phyloP scores from a whole-genome alignment of 2,888 invertebrate species.

The Ypsolopha sequella region DNA sequence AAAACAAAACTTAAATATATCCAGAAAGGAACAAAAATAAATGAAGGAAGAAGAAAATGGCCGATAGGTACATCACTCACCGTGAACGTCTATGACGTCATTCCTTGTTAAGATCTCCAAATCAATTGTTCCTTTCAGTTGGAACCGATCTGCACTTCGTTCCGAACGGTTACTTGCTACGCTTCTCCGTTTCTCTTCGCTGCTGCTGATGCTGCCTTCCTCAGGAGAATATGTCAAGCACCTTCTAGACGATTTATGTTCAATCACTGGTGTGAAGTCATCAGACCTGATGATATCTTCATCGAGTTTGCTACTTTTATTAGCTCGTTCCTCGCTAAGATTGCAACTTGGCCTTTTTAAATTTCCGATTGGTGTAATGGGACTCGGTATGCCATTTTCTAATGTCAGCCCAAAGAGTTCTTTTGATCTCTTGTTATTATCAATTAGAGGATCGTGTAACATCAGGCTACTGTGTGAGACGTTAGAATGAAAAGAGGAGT shows the following conservation, averaged over 20 bases:
- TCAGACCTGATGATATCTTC: conserved; percentile 51
- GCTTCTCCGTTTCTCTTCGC: conserved; percentile 65
- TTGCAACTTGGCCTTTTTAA: conserved; percentile 52
- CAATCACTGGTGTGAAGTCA: conserved; percentile 53
- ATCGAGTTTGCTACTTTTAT: conserved; percentile 64
- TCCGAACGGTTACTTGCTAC: conserved; percentile 59
- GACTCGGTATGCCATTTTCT: conserved; percentile 65
- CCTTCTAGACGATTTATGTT: conserved; percentile 62
- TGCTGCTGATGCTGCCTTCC: conserved; percentile 58
- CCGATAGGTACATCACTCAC: conserved; percentile 73
- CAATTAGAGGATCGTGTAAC: conserved; percentile 26
- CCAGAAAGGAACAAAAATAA: conserved; percentile 10
- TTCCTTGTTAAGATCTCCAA: conserved; percentile 70
- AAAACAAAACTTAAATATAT: conserved; percentile 2
- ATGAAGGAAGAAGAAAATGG: conserved; percentile 16
- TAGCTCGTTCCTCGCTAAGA: conserved; percentile 51
- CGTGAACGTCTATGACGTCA: conserved; percentile 76
- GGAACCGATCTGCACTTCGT: conserved; percentile 42
- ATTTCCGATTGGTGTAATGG: conserved; percentile 54
- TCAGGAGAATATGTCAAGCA: conserved; percentile 73
- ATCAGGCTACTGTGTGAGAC: conserved; percentile 57
- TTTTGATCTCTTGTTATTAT: conserved; percentile 36
- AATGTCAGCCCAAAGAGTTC: conserved; percentile 57
- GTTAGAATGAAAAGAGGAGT: conserved; percentile 21
- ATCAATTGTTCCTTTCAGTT: conserved; percentile 72